These are phyloP conservation scores for Asteroscopus sphinx DNA, from an alignment of 2,888 invertebrate species.

Conservation along the genomic window DNA sequence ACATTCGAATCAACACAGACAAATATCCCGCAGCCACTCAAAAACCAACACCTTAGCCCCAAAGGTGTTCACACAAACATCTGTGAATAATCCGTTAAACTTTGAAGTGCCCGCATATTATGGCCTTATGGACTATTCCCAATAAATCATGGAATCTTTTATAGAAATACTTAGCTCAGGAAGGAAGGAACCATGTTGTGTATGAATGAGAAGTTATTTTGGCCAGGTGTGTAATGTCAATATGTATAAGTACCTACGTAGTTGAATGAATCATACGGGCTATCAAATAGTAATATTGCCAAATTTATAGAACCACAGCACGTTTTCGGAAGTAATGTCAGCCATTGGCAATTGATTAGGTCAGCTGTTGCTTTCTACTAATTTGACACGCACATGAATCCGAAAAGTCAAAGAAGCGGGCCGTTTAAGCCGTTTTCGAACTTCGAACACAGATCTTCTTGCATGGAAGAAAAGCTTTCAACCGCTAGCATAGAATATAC, in stretches of 20 bases:
- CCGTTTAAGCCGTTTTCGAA: too few relatives aligned
- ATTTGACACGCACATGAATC: too few relatives aligned
- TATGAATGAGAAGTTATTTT: slow-evolving; percentile 18
- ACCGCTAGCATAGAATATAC: too few relatives aligned
- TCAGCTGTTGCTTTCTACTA: too few relatives aligned
- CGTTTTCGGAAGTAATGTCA: slow-evolving; percentile 39
- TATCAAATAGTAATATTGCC: slow-evolving; percentile 14
- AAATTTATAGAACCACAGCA: slow-evolving; percentile 15
- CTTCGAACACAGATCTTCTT: too few relatives aligned
- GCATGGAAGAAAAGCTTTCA: too few relatives aligned
- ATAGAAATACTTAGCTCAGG: slow-evolving; percentile 30
- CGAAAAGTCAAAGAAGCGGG: too few relatives aligned
- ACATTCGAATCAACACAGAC: slow-evolving; percentile 32
- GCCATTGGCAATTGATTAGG: not conserved
- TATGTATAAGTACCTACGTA: too few relatives aligned
- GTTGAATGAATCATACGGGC: slow-evolving; percentile 35
- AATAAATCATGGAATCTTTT: slow-evolving; percentile 64
- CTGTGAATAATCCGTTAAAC: slow-evolving; percentile 77
- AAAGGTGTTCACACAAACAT: slow-evolving; percentile 78
- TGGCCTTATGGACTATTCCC: slow-evolving; percentile 13
- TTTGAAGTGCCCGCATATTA: slow-evolving; percentile 61
- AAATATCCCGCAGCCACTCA: slow-evolving; percentile 48
- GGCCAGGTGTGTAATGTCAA: slow-evolving; percentile 53
- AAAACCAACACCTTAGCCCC: slow-evolving; percentile 52
- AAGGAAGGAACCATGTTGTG: slow-evolving; percentile 41